Base-by-base conservation (phyloP, 2,113 vertebrate species). In the Cnemophilus loriae region DNA sequence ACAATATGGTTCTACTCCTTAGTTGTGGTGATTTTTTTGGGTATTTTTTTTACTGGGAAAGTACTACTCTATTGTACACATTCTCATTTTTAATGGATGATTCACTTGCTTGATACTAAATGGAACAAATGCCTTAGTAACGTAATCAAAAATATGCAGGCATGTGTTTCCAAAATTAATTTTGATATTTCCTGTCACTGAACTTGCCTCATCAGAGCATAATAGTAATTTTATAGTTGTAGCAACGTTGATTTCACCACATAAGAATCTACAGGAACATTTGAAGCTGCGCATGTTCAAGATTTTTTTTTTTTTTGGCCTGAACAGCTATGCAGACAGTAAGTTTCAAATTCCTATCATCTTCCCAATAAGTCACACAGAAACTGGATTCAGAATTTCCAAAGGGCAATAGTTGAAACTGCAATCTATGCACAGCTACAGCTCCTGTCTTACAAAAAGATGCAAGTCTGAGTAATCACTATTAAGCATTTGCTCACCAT, bases 161-260 rank as follows among this genome's bases (percentile, higher is more conserved):
- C 87, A 85, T 93, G 73, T 96, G 71, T 92, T 97, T 97, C 94
- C 85, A 96, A 97, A 97, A 97, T 97, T 96, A 97, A 97, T 87
- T 97, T 95, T 96, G 73, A 95, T 91, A 97, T 97, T 97, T 98
- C 95, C 96, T 97, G 97, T 97, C 94, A 78, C 86, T 94, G 94
- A 96, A 81, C 93, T 96, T 96, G 93, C 91, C 96, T 97, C 87
- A 96, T 96, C 89, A 97, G 95, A 96, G 95, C 93, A 97, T 96
- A 90, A 97, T 75, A 96, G 87, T 92, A 96, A 96, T 96, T 84
- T 88, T 95, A 93, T 59, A 93, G 88, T 95, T 86, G 95, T 21
- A 97, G 83, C 77, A 96, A 90, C 0, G 70, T 87, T 94, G 78
- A 98, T 97, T 98, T 97, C 93, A 97, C 47, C 84, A 94, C 83